Conservation (phyloP, 2,113 vertebrate genomes). For the Catagonus wagneri region DNA sequence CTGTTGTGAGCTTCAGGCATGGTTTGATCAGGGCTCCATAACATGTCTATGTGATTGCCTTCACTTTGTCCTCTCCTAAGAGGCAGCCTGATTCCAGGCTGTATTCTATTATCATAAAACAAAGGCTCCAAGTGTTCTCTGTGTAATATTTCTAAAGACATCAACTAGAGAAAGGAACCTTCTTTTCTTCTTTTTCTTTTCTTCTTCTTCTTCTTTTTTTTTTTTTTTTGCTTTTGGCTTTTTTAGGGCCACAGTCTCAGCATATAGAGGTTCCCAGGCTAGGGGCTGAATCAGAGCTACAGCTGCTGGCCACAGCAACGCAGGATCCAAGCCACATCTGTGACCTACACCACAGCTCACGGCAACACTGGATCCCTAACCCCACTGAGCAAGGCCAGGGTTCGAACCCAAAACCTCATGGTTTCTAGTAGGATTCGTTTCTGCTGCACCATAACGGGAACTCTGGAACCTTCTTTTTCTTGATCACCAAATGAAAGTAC, state of each 20-base stretch:
- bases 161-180: not conserved
- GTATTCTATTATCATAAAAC: not conserved
- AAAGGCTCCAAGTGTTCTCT: fast-evolving
- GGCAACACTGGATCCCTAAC: too few species aligned
- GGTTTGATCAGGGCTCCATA: not conserved
- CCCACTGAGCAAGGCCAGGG: too few species aligned
- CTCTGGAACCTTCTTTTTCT: not conserved
- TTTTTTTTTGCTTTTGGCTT: not conserved
- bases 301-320: too few species aligned
- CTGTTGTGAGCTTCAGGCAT: not conserved
- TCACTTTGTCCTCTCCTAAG: not conserved
- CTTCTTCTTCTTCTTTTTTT: too few species aligned
- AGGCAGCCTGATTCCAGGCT: not conserved
- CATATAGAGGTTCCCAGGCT: too few species aligned
- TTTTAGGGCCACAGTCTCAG: too few species aligned
- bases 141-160: not conserved
- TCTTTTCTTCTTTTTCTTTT: not conserved
- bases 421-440: too few species aligned
- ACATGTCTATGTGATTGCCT: not conserved
- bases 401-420: too few species aligned
- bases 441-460: too few species aligned
- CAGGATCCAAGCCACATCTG: too few species aligned
- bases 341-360: too few species aligned
- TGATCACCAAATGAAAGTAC: not conserved
- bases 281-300: too few species aligned